Percentiles rank a stretch among this genome's conserved stretches.
These are phyloP conservation scores for Pseudachorutes palmiensis DNA, from an alignment of 1,140 invertebrate species.

Conservation along the genomic window DNA sequence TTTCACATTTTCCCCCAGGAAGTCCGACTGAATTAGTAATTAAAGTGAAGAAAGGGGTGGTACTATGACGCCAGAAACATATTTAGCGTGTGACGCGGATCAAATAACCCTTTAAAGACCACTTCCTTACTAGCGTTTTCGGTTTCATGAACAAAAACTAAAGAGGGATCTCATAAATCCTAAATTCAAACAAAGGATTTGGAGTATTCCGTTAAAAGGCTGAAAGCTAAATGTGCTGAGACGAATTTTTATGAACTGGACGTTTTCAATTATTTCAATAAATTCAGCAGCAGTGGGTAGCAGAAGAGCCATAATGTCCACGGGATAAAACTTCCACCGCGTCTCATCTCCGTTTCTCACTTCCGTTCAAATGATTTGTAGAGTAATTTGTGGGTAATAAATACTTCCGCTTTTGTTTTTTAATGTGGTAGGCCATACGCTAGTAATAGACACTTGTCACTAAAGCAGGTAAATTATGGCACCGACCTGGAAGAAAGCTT, in stretches of 20 bases:
- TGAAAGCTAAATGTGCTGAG: constrained; percentile 10
- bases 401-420: constrained; percentile 17
- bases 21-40: constrained; percentile 2
- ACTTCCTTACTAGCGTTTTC: neutral
- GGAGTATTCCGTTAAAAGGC: neutral
- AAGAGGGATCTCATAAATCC: neutral
- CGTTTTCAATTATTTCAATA: neutral
- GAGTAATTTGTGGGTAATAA: constrained; percentile 20
- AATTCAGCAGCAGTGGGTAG: neutral
- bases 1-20: too few relatives aligned
- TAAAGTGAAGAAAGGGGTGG: neutral
- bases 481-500: too few relatives aligned
- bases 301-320: neutral
- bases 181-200: neutral
- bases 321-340: neutral
- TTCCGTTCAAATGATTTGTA: constrained; percentile 17
- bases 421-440: neutral
- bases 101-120: constrained; percentile 6
- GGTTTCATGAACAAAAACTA: constrained; percentile 9
- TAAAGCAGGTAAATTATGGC: constrained; percentile 11
- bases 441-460: constrained; percentile 1
- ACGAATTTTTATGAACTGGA: constrained; percentile 13
- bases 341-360: neutral
- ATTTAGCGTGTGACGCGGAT: neutral
- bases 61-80: neutral